phyloP scores from a whole-genome alignment of 1,140 invertebrate genomes.

The Scaptomyza graminum region DNA sequence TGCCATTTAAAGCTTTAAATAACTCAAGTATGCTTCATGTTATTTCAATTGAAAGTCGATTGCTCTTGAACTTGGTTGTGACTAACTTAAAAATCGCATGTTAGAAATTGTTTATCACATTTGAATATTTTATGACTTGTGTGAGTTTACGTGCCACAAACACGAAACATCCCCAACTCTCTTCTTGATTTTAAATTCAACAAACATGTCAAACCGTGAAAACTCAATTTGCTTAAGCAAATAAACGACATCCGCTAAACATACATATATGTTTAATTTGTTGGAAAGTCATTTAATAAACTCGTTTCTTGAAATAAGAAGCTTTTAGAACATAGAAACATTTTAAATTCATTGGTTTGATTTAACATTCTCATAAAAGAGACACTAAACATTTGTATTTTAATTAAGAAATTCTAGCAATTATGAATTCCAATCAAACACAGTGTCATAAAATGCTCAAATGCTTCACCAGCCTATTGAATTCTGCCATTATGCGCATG shows the following conservation, averaged over 20 bases:
- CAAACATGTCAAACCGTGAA: slow-evolving; percentile 41
- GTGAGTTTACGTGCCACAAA: slow-evolving; percentile 39
- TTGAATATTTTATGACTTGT: slow-evolving; percentile 52
- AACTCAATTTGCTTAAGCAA: slow-evolving; percentile 54
- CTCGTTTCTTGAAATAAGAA: background rate
- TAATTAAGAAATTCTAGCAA: background rate
- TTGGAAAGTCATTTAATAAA: slow-evolving; percentile 44
- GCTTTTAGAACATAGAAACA: too few relatives aligned
- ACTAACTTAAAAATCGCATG: slow-evolving; percentile 21
- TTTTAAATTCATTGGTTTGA: background rate
- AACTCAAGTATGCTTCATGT: too few relatives aligned
- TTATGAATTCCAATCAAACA: background rate
- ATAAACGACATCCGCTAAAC: slow-evolving; percentile 32
- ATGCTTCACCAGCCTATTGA: background rate
- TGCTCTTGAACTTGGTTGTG: background rate
- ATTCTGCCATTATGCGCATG: background rate
- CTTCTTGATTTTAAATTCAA: slow-evolving; percentile 37
- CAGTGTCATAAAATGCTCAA: background rate
- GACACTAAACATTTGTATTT: background rate
- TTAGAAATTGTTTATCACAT: slow-evolving; percentile 22
- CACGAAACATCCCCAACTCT: background rate
- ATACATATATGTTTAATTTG: slow-evolving; percentile 38
- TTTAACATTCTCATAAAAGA: background rate
- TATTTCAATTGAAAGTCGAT: background rate
- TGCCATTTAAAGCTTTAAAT: background rate